These are phyloP conservation scores for Triops cancriformis DNA, from an alignment of 1,140 invertebrate genomes.

Conservation along the genomic window DNA sequence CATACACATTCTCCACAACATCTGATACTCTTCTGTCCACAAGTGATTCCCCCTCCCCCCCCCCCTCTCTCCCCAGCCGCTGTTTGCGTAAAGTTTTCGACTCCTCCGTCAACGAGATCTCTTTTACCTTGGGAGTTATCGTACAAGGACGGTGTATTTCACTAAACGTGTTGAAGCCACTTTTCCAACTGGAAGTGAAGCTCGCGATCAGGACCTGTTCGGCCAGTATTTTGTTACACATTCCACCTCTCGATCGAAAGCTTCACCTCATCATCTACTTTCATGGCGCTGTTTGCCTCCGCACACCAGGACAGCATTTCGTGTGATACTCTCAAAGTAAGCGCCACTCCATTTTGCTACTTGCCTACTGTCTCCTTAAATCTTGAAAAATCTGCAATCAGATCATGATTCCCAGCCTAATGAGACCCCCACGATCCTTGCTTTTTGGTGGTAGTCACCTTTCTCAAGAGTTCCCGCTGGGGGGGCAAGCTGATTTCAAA, in stretches of 20 bases:
- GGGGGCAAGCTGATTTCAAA: neutral
- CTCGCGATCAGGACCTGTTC: neutral
- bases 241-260: neutral
- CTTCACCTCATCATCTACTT: neutral
- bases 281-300: neutral
- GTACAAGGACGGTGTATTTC: neutral
- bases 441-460: neutral
- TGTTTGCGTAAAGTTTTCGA: neutral
- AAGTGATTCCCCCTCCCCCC: neutral
- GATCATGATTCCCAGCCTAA: neutral
- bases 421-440: constrained; percentile 6
- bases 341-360: neutral
- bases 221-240: neutral
- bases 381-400: neutral
- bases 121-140: neutral
- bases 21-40: neutral
- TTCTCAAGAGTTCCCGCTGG: neutral
- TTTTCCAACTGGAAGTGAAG: neutral
- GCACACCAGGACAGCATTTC: neutral
- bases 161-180: neutral
- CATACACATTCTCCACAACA: neutral
- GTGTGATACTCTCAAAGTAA: constrained; percentile 10
- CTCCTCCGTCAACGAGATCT: neutral
- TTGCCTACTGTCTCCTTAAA: neutral
- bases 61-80: neutral